Conservation (phyloP, 2,888 invertebrate genomes). For the Timandra comae region DNA sequence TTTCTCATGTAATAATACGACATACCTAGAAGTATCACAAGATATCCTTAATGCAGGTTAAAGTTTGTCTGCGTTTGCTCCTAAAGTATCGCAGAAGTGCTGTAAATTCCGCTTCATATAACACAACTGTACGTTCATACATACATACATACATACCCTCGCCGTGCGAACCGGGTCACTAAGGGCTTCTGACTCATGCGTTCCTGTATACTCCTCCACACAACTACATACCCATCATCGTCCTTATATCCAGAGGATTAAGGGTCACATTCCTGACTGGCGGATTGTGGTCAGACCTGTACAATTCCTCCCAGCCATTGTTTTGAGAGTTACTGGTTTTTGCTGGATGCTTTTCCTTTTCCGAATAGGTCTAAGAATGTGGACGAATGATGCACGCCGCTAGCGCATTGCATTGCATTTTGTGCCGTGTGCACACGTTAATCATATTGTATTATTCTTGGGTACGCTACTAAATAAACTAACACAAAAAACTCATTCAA, state of each 20-base stretch:
- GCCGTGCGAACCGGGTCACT: conserved; percentile 64
- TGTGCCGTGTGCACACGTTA: too few relatives aligned
- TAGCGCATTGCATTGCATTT: too few relatives aligned
- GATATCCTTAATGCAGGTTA: conserved; percentile 1
- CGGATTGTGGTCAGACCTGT: background rate
- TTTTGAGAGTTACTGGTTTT: conserved; percentile 12
- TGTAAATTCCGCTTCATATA: conserved; percentile 40
- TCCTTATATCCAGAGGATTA: conserved; percentile 7
- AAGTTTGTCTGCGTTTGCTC: conserved; percentile 2
- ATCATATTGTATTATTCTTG: too few relatives aligned
- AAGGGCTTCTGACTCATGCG: conserved; percentile 36
- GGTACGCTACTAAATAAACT: too few relatives aligned
- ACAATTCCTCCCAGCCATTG: conserved; percentile 6
- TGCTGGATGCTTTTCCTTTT: conserved; percentile 7
- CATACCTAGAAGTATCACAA: background rate
- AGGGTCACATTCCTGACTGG: conserved; percentile 4
- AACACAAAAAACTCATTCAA: conserved; percentile 2
- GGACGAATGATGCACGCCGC: background rate
- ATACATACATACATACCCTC: too few relatives aligned
- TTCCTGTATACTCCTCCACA: conserved; percentile 1
- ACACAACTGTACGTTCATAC: conserved; percentile 26
- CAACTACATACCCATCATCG: background rate
- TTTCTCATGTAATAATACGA: too few relatives aligned
- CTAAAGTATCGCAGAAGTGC: conserved; percentile 13
- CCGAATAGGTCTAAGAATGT: conserved; percentile 7